Percentiles rank a stretch among this genome's conserved stretches.
Conservation (phyloP, 2,113 vertebrate genomes). For the Myotis yumanensis region DNA sequence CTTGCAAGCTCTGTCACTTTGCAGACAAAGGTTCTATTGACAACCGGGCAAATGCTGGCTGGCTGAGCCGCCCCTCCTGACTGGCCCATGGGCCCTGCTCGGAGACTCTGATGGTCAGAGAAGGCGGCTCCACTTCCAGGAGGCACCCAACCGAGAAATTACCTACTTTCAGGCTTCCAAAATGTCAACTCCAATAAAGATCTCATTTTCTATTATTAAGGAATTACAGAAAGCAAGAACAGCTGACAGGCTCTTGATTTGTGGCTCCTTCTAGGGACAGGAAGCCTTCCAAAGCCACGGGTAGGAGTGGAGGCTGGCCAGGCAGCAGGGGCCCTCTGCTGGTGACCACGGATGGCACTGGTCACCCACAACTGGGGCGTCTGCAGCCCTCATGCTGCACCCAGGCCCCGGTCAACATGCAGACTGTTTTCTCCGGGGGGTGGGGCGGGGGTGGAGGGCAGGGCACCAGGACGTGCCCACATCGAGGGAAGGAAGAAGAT, state of each 20-base stretch:
- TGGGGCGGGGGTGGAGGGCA: background rate
- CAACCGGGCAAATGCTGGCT: background rate
- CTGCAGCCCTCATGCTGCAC: background rate
- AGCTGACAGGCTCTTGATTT: background rate
- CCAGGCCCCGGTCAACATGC: background rate
- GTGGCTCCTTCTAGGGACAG: background rate
- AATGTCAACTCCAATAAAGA: background rate
- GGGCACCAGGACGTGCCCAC: background rate
- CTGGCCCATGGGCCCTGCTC: background rate
- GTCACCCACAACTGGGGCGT: background rate
- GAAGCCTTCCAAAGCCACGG: background rate
- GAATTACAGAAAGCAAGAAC: background rate
- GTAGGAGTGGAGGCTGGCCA: background rate
- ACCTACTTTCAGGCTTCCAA: background rate
- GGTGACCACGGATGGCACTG: background rate
- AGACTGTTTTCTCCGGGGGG: background rate
- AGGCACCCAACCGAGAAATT: background rate
- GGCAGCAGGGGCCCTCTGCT: background rate
- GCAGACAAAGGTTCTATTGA: background rate
- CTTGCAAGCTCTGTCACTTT: background rate
- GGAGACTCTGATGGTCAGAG: background rate
- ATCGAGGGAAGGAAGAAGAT: background rate
- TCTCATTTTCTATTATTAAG: background rate
- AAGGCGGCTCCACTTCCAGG: background rate
- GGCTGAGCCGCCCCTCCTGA: background rate